A percentile compares a stretch with the other conserved stretches of the same genome.
These are phyloP conservation scores for Mythimna vitellina DNA, from an alignment of 2,888 invertebrate species.

Conservation along the genomic window DNA sequence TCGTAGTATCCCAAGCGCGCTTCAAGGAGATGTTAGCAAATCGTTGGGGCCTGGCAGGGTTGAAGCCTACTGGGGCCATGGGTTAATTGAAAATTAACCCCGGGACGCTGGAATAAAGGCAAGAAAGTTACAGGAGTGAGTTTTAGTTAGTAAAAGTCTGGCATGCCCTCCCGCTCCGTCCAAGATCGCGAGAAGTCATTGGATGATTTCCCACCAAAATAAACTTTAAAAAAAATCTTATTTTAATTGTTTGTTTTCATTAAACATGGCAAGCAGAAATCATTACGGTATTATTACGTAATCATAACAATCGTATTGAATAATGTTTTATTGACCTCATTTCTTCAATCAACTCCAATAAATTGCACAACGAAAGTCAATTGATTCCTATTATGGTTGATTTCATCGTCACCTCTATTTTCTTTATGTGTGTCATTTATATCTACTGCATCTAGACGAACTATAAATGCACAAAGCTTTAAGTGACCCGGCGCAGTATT, in stretches of 20 bases:
- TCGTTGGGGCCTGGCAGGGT: no score
- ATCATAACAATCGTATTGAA: conserved; percentile 11
- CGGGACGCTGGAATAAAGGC: no score
- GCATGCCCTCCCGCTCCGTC: no score
- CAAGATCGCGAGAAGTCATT: no score
- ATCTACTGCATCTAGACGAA: conserved; percentile 8
- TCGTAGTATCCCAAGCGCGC: no score
- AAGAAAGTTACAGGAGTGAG: no score
- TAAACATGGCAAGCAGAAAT: background rate
- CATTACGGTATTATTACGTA: conserved; percentile 9
- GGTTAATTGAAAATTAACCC: no score
- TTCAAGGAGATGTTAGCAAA: no score
- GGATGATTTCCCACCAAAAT: no score
- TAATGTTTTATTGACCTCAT: conserved; percentile 41
- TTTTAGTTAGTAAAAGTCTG: no score
- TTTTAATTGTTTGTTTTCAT: background rate
- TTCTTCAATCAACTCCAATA: conserved; percentile 52
- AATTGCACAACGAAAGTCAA: conserved; percentile 44
- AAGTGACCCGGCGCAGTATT: conserved; percentile 16
- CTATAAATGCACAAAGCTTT: conserved; percentile 21
- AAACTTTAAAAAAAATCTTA: no score
- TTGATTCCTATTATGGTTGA: conserved; percentile 43
- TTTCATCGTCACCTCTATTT: conserved; percentile 14
- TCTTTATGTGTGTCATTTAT: conserved; percentile 4
- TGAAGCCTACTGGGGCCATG: no score